Evolutionary conservation across 2,888 invertebrate species (phyloP).

Genomic region (Pachymerium ferrugineum): DNA sequence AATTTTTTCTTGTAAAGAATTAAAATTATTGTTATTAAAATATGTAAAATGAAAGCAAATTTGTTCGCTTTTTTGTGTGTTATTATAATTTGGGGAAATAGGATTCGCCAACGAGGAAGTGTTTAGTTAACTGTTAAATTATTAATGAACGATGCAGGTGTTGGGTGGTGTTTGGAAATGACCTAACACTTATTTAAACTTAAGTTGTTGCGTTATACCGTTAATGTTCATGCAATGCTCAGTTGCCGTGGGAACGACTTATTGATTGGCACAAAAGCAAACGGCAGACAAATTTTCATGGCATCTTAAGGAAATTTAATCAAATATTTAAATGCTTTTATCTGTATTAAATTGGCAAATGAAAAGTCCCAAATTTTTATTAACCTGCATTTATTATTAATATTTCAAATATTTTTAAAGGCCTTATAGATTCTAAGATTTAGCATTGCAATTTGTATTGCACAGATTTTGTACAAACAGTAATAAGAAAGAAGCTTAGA

Average conservation of each 20-base stretch:
- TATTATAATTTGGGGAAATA: neutral
- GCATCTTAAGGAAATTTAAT: neutral
- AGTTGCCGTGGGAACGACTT: neutral
- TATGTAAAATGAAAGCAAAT: too few relatives aligned
- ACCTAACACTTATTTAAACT: slow-evolving; percentile 2
- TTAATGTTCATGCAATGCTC: neutral
- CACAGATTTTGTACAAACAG: too few relatives aligned
- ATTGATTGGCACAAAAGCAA: neutral
- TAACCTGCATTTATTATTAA: neutral
- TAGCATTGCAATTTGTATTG: too few relatives aligned
- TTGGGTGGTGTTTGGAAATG: neutral
- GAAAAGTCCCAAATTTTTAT: neutral
- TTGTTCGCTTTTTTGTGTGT: neutral
- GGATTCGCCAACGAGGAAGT: too few relatives aligned
- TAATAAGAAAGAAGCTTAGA: too few relatives aligned
- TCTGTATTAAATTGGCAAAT: neutral
- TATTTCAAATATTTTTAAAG: too few relatives aligned
- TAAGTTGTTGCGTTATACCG: neutral
- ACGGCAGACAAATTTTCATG: neutral
- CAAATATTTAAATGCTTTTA: neutral
- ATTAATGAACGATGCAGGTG: neutral
- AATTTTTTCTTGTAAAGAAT: too few relatives aligned
- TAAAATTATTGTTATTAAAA: too few relatives aligned
- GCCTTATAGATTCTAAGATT: too few relatives aligned
- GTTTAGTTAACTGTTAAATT: neutral